Conservation (phyloP, 2,797 vertebrate genomes). For the Enteromius thamalakanensis region DNA sequence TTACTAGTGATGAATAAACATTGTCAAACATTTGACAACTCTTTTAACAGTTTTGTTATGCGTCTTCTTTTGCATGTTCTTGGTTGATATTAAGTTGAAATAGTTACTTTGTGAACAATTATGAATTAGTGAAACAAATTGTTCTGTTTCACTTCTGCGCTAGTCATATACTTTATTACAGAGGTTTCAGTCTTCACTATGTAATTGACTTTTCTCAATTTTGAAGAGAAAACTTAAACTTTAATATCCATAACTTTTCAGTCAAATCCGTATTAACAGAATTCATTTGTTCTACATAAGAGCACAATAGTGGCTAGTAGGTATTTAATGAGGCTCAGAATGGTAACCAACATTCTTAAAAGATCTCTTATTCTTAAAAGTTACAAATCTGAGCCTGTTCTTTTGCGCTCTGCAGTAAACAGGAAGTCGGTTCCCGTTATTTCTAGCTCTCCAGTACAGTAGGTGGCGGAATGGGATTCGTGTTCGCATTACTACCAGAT, state of each 20-base stretch:
- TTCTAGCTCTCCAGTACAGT: conserved; percentile 22
- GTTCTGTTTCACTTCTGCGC: neutral
- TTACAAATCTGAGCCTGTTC: too few species aligned
- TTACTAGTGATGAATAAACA: conserved; percentile 31
- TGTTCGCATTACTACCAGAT: neutral
- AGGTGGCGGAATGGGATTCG: conserved; percentile 8
- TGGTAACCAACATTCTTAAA: too few species aligned
- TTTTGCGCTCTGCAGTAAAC: too few species aligned
- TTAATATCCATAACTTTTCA: neutral
- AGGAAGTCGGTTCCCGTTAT: too few species aligned
- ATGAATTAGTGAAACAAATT: neutral
- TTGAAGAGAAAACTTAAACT: neutral
- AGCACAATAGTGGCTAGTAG: too few species aligned
- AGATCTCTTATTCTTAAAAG: too few species aligned
- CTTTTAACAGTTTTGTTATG: neutral
- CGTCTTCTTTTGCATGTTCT: neutral
- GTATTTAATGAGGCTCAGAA: too few species aligned
- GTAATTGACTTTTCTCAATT: neutral
- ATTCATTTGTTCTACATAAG: too few species aligned
- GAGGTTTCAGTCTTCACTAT: neutral
- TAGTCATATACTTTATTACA: neutral
- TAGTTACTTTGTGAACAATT: neutral
- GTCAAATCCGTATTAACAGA: too few species aligned
- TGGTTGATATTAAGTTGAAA: neutral
- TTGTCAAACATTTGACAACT: neutral